phyloP scores from a whole-genome alignment of 2,113 vertebrate genomes.

The Eulacestoma nigropectus region DNA sequence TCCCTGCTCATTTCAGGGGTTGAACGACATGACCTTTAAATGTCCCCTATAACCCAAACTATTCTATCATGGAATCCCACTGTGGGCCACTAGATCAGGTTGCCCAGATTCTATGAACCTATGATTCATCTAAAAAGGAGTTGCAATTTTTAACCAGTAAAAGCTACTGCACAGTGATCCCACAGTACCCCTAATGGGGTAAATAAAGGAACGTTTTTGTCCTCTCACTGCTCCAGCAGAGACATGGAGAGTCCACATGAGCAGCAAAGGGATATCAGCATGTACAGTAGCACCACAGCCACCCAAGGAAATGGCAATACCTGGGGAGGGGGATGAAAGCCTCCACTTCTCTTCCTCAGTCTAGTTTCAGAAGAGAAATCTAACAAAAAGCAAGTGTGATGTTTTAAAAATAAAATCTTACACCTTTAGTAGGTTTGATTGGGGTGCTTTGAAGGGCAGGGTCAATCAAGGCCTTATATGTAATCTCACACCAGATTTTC shows the following conservation, averaged over 20 bases:
- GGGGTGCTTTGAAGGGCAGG: not conserved
- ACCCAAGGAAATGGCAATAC: not conserved
- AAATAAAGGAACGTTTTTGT: not conserved
- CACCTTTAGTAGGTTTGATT: not conserved
- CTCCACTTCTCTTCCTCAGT: not conserved
- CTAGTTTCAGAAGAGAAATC: not conserved
- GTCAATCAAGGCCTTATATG: not conserved
- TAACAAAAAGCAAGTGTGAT: not conserved
- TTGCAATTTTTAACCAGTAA: not conserved
- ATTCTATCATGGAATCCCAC: not conserved
- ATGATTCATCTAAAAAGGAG: not conserved
- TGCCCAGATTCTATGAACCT: not conserved
- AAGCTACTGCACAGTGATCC: not conserved
- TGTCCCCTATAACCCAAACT: not conserved
- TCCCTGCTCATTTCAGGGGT: not conserved
- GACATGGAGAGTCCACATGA: not conserved
- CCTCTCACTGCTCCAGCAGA: not conserved
- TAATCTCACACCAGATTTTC: not conserved
- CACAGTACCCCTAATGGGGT: not conserved
- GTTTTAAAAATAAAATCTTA: not conserved
- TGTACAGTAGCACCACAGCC: not conserved
- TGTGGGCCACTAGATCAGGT: not conserved
- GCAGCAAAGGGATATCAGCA: not conserved
- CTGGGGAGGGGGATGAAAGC: not conserved
- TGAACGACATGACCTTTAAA: not conserved